Percentiles rank a stretch among this genome's conserved stretches.
These are phyloP conservation scores for Drosophila trapezifrons DNA, from an alignment of 1,140 invertebrate species.

Conservation along the genomic window DNA sequence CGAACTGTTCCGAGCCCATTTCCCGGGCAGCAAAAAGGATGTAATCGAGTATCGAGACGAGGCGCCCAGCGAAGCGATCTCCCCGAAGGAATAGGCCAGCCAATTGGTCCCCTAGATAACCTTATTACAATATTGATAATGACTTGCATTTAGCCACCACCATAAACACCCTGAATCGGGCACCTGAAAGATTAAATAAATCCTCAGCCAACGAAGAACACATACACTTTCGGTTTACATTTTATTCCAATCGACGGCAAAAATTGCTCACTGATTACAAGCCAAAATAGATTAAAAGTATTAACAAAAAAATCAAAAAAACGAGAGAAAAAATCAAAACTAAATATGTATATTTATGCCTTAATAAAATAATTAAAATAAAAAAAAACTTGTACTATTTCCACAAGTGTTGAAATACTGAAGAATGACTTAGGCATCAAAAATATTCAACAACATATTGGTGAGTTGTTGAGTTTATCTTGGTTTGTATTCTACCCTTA, in stretches of 20 bases:
- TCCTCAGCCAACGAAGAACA: background rate
- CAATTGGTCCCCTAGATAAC: conserved; percentile 20
- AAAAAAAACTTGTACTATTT: background rate
- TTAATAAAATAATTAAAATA: conserved; percentile 21
- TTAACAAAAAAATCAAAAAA: conserved; percentile 15
- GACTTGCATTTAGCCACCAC: conserved; percentile 26
- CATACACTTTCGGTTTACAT: conserved; percentile 12
- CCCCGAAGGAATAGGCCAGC: background rate
- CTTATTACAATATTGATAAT: background rate
- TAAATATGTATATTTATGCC: conserved; percentile 20
- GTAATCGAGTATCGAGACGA: conserved; percentile 56
- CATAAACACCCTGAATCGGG: background rate
- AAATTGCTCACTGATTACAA: conserved; percentile 8
- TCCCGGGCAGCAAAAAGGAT: background rate
- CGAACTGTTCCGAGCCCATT: conserved; percentile 45
- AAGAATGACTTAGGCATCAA: background rate
- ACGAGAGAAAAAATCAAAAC: conserved; percentile 17
- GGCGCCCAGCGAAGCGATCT: conserved; percentile 7
- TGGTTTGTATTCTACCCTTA: background rate
- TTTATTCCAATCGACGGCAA: conserved; percentile 23
- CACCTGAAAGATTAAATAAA: conserved; percentile 11
- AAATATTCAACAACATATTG: background rate
- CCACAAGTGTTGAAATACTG: background rate
- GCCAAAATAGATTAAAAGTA: conserved; percentile 49
- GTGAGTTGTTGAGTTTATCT: background rate